These are phyloP conservation scores for Erithacus rubecula DNA, from an alignment of 2,797 vertebrate species.

Conservation along the genomic window DNA sequence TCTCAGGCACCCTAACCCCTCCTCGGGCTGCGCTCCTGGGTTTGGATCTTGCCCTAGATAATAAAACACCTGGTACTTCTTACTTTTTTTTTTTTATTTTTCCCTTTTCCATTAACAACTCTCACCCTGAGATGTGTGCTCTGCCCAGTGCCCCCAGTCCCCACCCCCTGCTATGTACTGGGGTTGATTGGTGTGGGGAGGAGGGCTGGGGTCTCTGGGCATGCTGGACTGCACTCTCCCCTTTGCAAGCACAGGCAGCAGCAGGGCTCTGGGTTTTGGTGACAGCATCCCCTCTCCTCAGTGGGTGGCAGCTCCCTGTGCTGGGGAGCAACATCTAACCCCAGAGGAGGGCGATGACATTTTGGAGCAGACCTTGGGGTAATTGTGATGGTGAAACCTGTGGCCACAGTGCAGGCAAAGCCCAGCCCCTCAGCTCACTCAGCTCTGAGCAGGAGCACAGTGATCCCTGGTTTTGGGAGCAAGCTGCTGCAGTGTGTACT, in stretches of 20 bases:
- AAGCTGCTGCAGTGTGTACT: neutral
- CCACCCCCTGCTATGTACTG: accelerated
- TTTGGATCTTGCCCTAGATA: constrained; percentile 63
- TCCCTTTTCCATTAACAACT: constrained; percentile 38
- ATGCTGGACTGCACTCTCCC: accelerated
- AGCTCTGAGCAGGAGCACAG: neutral
- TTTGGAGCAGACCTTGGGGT: neutral
- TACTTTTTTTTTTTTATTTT: constrained; percentile 49
- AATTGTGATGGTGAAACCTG: accelerated
- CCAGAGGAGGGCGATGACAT: neutral
- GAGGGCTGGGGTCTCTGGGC: neutral
- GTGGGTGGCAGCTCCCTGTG: accelerated
- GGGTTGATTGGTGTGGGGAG: neutral
- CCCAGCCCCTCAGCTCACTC: neutral
- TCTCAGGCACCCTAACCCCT: constrained; percentile 71
- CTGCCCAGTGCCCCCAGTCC: neutral
- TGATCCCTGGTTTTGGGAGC: neutral
- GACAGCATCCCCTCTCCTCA: neutral
- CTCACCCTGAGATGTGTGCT: neutral
- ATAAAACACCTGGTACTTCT: constrained; percentile 63
- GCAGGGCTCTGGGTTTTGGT: neutral
- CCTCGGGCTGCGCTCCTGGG: constrained; percentile 58
- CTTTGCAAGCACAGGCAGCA: neutral
- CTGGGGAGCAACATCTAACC: neutral
- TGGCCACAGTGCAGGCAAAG: neutral